Conservation (phyloP, 2,888 invertebrate genomes). For the Sarcophaga carnaria region DNA sequence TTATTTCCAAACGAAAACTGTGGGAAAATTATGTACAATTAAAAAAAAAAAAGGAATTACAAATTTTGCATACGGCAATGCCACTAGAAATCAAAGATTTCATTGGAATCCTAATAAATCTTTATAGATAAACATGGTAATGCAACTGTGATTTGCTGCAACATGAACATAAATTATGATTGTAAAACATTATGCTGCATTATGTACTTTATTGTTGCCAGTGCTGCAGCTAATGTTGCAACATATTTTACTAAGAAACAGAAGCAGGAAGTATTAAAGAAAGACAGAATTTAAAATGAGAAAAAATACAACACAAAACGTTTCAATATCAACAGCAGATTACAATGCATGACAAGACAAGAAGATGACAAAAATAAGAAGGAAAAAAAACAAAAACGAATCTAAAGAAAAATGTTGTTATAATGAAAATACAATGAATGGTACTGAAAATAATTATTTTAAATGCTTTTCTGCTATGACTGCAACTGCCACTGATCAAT, state of each 20-base stretch:
- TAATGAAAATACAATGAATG: slow-evolving; percentile 14
- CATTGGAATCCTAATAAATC: neutral
- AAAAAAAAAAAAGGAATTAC: neutral
- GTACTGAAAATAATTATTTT: slow-evolving; percentile 51
- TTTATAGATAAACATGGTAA: slow-evolving; percentile 13
- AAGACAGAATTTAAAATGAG: neutral
- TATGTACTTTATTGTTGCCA: neutral
- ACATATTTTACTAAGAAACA: slow-evolving; percentile 1
- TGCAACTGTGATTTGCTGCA: slow-evolving; percentile 22
- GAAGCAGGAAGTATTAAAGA: slow-evolving; percentile 32
- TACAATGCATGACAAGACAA: slow-evolving; percentile 29
- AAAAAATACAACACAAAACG: neutral
- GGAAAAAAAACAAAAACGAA: neutral
- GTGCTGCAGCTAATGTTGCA: neutral
- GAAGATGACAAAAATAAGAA: neutral
- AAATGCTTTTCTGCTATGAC: slow-evolving; percentile 36
- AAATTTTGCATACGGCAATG: neutral
- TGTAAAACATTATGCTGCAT: neutral
- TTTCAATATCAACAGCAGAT: slow-evolving; percentile 29
- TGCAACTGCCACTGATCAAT: slow-evolving; percentile 29
- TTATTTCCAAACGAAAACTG: neutral
- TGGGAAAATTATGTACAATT: neutral
- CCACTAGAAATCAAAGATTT: neutral
- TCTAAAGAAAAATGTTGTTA: neutral
- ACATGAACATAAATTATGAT: slow-evolving; percentile 34